Evolutionary conservation across 2,797 vertebrate genomes (phyloP).

Genomic region (Hydrolagus colliei): DNA sequence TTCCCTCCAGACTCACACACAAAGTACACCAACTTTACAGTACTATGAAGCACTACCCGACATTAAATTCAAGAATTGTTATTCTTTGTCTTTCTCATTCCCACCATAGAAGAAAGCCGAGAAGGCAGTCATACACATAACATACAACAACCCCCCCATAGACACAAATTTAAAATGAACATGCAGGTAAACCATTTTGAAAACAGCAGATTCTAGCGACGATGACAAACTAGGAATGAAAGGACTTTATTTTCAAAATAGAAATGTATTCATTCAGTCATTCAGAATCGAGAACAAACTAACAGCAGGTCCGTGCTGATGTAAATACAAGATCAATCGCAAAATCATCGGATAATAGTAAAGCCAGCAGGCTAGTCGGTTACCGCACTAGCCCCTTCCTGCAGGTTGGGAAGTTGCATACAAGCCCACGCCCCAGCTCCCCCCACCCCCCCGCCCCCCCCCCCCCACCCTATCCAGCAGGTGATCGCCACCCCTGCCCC

Average conservation of each 20-base stretch:
- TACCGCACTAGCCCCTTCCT: conserved; percentile 12
- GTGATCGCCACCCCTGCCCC: conserved; percentile 23
- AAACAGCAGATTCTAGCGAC: conserved; percentile 13
- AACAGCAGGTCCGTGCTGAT: conserved; percentile 17
- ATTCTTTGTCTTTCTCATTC: no score
- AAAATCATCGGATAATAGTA: conserved; percentile 27
- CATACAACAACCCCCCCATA: no score
- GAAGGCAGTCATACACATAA: no score
- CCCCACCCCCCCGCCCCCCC: not conserved
- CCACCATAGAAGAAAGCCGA: no score
- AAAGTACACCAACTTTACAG: no score
- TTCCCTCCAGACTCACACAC: no score
- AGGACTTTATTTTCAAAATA: conserved; percentile 31
- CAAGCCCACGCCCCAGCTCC: not conserved
- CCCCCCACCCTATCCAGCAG: conserved; percentile 11
- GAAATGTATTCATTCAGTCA: conserved; percentile 18
- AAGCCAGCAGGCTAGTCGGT: conserved; percentile 29
- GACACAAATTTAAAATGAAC: no score
- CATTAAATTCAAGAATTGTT: no score
- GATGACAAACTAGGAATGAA: conserved; percentile 24
- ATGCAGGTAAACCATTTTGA: no score
- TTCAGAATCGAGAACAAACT: conserved; percentile 7
- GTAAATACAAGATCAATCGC: conserved; percentile 29
- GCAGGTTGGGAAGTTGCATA: conserved; percentile 20
- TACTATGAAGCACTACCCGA: no score